phyloP scores from a whole-genome alignment of 2,797 vertebrate genomes.

The Otus scops region DNA sequence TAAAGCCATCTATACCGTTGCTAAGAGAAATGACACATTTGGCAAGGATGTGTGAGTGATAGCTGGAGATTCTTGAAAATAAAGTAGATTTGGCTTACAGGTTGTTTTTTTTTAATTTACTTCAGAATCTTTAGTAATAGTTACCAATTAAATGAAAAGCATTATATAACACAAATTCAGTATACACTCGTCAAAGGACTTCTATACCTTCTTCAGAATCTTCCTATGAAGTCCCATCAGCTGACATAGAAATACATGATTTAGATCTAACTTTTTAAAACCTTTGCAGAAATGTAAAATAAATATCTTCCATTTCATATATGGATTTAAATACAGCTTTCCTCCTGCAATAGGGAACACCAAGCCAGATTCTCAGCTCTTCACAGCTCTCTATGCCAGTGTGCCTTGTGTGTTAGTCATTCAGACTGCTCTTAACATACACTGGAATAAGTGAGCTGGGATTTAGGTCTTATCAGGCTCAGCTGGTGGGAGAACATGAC shows the following conservation, averaged over 20 bases:
- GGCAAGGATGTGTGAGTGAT: slow-evolving; percentile 23
- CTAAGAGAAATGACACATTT: slow-evolving; percentile 61
- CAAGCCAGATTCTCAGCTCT: not conserved
- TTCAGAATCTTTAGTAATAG: slow-evolving; percentile 33
- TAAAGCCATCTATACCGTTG: slow-evolving; percentile 33
- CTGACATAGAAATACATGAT: not conserved
- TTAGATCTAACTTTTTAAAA: not conserved
- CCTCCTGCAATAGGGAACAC: not conserved
- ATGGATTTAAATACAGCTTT: not conserved
- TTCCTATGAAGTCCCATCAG: not conserved
- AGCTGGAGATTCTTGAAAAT: slow-evolving; percentile 52
- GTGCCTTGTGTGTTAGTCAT: not conserved
- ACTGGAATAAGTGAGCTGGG: not conserved
- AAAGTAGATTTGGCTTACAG: slow-evolving; percentile 39
- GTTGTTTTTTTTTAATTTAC: slow-evolving; percentile 2
- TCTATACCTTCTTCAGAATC: not conserved
- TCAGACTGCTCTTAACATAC: not conserved
- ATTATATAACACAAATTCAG: slow-evolving; percentile 10
- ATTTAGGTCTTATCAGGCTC: not conserved
- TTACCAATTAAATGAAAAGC: slow-evolving; percentile 7
- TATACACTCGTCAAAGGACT: not conserved
- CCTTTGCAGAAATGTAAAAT: not conserved
- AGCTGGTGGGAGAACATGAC: not conserved
- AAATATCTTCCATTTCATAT: not conserved
- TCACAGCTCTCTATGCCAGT: not conserved